Evolutionary conservation across 2,113 vertebrate species (phyloP), one percentile per base, ranked within the genome.

Genomic region (Egretta garzetta): DNA sequence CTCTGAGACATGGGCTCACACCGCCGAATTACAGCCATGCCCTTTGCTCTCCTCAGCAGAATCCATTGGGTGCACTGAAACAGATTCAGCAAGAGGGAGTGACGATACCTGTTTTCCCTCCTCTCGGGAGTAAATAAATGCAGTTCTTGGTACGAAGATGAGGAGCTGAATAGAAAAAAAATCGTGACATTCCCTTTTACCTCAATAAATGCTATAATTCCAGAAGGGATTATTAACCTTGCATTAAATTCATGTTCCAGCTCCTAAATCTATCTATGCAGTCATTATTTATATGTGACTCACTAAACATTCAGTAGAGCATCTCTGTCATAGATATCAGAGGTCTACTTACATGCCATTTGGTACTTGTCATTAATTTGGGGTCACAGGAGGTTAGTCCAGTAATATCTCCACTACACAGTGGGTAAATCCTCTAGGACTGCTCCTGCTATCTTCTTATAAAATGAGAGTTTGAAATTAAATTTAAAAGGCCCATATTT

Each of bases 181-280:
- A 62, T 67, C 41, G 50, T 66, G 15, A 62, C 35, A 58, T 87
- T 91, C 52, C 24, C 22, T 80, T 94, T 91, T 89, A 80, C 76
- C 55, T 89, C 64, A 79, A 45, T 66, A 91, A 93, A 89, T 17
- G 8, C 24, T 84, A 4, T 73, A 76, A 80, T 84, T 95, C 72
- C 80, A 93, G 63, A 93, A 66, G 50, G 90, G 68, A 27, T 89
- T 74, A 74, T 77, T 95, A 93, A 89, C 68, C 49, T 91, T 62
- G 55, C 41, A 70, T 91, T 88, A 91, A 86, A 95, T 74, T 94
- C 22, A 28, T 62, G 28, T 86, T 95, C 55, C 64, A 89, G 76
- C 50, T 93, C 50, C 64, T 93, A 91, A 94, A 89, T 95, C 87
- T 89, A 70, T 91, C 86, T 93, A 9, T 87, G 60, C 17, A 74